A percentile compares a stretch with the other conserved stretches of the same genome.
phyloP scores from a whole-genome alignment of 2,113 vertebrate genomes.

The Sprattus sprattus region DNA sequence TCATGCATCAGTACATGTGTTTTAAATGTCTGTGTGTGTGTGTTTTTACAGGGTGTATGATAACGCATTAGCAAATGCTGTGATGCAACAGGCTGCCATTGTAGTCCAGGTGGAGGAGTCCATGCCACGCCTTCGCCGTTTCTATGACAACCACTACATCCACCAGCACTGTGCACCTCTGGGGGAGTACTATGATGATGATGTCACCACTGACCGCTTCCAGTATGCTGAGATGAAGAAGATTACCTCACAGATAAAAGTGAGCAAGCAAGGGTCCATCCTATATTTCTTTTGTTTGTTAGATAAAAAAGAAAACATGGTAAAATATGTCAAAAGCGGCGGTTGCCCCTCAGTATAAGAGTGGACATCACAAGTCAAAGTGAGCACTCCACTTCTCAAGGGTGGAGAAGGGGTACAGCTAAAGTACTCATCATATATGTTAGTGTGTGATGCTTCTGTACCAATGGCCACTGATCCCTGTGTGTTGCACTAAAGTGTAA shows the following conservation, averaged over 20 bases:
- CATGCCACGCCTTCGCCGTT: constrained; percentile 54
- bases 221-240: constrained; percentile 52
- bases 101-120: constrained; percentile 68
- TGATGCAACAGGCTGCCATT: constrained; percentile 70
- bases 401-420: no score
- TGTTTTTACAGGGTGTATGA: constrained; percentile 59
- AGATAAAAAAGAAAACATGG: no score
- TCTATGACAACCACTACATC: constrained; percentile 59
- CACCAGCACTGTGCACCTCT: constrained; percentile 57
- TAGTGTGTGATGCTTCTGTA: no score
- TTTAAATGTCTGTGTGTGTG: not conserved
- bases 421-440: no score
- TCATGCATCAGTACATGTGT: not conserved
- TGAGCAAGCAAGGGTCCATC: constrained; percentile 14
- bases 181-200: constrained; percentile 46
- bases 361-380: no score
- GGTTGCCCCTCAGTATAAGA: no score
- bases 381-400: no score
- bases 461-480: no score
- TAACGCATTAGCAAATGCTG: constrained; percentile 65
- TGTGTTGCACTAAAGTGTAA: no score
- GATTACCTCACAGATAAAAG: constrained; percentile 62
- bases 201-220: constrained; percentile 41
- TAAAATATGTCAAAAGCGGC: no score
- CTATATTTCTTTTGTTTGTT: not conserved